These are phyloP conservation scores for Microctonus hyperodae DNA, from an alignment of 2,888 invertebrate species.

Conservation along the genomic window DNA sequence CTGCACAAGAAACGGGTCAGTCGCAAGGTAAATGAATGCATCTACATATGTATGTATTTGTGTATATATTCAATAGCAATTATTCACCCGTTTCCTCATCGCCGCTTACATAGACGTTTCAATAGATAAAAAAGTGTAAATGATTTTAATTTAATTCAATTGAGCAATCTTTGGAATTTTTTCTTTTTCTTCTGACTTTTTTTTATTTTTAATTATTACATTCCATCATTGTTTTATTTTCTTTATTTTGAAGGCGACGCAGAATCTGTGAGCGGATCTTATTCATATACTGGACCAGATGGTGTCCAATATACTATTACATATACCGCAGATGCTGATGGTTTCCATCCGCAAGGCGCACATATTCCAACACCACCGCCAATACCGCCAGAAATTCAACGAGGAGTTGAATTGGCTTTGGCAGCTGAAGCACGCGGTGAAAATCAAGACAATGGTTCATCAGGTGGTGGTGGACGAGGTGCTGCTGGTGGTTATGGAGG, in stretches of 20 bases:
- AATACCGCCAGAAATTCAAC: conserved; percentile 57
- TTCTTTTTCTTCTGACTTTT: conserved; percentile 22
- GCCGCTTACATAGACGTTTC: neutral
- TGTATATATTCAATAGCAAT: neutral
- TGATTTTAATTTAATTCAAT: neutral
- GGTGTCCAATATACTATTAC: conserved; percentile 53
- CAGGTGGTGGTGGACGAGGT: conserved; percentile 41
- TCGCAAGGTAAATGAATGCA: conserved; percentile 46
- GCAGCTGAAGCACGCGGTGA: conserved; percentile 58
- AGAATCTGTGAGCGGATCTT: conserved; percentile 56
- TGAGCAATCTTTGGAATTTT: conserved; percentile 29
- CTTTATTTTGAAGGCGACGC: conserved; percentile 44
- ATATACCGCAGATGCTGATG: conserved; percentile 56
- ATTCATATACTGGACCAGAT: conserved; percentile 56
- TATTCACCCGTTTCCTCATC: conserved; percentile 18
- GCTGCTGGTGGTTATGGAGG: conserved; percentile 36
- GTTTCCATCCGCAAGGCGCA: conserved; percentile 54
- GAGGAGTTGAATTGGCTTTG: conserved; percentile 54
- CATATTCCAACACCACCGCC: conserved; percentile 58
- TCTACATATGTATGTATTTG: neutral
- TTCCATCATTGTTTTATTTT: neutral
- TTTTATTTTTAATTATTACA: neutral
- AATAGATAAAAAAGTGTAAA: conserved; percentile 3
- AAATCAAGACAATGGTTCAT: conserved; percentile 53
- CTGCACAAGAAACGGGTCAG: conserved; percentile 55